Evolutionary conservation across 1,140 invertebrate genomes (phyloP), one percentile per base, ranked within the genome.

Genomic region (Neomicropteryx cornuta): DNA sequence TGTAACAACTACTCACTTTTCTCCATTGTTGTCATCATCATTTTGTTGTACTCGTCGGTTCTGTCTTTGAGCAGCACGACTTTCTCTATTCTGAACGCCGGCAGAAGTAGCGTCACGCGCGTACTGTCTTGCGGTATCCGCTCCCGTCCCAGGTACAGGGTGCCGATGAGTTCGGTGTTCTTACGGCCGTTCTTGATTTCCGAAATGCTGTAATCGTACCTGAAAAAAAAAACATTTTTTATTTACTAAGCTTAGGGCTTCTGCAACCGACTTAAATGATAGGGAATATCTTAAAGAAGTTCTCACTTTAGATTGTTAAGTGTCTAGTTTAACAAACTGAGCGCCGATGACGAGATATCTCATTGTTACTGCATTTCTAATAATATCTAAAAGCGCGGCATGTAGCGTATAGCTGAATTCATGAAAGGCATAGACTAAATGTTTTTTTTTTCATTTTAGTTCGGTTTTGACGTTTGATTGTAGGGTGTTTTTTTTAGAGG

Each of bases 11-110:
- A 45, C 55, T 51, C 53, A 68, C 65, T 48, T 48, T 56, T 58
- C 23, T 55, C 56, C 18, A 59, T 55, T 22, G 38, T 39, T 8
- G 52, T 53, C 3, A 32, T 40, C 45, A 60, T 60, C 23, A 47
- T 34, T 22, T 52, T 51, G 1, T 49, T 55, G 30, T 56, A 61
- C 24, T 60, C 50, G 2, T 55, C 45, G 36, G 47, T 56, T 45
- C 63, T 54, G 6, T 61, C 42, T 3, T 16, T 35, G n/a, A 66
- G 21, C 28, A 62, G 56, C 3, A 70, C 64, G 13, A 67, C 57
- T 41, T 68, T 54, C 53, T 81, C 77, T 39, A 82, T 75, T 23
- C 56, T 57, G 60, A 72, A 76, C 17, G 81, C 59, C 52, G 81
- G 77, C 52, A 78, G 65, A 5, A 66, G 56, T 42, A 76, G 69